These are phyloP conservation scores for Beris morrisii DNA, from an alignment of 2,888 invertebrate genomes.

Conservation along the genomic window DNA sequence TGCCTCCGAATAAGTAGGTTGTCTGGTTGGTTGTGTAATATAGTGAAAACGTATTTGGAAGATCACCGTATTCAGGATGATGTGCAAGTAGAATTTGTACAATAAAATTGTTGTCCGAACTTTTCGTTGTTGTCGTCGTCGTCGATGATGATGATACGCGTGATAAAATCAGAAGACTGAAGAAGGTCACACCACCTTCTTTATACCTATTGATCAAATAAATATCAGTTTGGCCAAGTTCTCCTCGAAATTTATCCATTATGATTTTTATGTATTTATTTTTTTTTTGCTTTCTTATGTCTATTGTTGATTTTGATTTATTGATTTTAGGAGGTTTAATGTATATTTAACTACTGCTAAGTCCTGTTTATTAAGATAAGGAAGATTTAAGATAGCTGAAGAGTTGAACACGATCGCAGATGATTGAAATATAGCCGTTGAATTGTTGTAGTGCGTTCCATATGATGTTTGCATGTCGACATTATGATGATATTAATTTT, in stretches of 20 bases:
- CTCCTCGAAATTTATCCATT: constrained; percentile 37
- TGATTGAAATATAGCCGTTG: background rate
- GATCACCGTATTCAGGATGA: too few species aligned
- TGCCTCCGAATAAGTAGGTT: too few species aligned
- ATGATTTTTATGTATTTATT: constrained; percentile 32
- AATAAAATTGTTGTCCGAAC: too few species aligned
- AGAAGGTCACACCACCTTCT: constrained; percentile 22
- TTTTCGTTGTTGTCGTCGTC: background rate
- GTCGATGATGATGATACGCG: background rate
- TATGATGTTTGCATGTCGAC: too few species aligned
- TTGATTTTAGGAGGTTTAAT: background rate
- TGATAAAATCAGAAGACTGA: background rate
- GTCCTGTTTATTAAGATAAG: too few species aligned
- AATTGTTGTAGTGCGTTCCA: too few species aligned
- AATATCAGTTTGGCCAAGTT: constrained; percentile 40
- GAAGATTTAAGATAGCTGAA: too few species aligned
- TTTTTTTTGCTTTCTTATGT: constrained; percentile 38
- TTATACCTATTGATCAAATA: constrained; percentile 41
- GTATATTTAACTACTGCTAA: constrained; percentile 3
- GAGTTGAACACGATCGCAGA: background rate
- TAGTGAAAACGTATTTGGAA: too few species aligned
- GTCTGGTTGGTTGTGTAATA: too few species aligned
- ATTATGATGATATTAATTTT: too few species aligned
- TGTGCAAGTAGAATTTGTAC: too few species aligned
- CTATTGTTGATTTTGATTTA: constrained; percentile 33